phyloP scores from a whole-genome alignment of 1,140 invertebrate species.

The Diuraphis noxia region DNA sequence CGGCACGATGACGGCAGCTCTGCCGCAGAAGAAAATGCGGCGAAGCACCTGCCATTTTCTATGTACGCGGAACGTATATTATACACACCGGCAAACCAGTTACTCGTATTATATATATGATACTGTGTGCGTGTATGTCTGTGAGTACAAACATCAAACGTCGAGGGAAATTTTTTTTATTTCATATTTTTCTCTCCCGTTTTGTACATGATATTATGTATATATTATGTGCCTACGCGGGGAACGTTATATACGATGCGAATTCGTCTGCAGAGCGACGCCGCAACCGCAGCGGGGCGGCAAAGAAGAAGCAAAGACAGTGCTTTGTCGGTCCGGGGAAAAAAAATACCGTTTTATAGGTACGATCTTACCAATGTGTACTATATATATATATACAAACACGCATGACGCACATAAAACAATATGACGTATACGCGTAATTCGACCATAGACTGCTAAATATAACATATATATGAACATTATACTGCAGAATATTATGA shows the following conservation, averaged over 20 bases:
- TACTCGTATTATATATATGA: background rate
- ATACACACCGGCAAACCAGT: conserved; percentile 31
- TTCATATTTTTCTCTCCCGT: conserved; percentile 4
- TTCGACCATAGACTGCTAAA: background rate
- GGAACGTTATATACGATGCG: background rate
- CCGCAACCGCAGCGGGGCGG: too few species aligned
- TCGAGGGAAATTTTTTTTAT: background rate
- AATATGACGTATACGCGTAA: background rate
- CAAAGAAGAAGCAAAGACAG: background rate
- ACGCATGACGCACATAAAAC: background rate
- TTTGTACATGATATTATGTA: background rate
- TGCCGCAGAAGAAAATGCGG: conserved; percentile 18
- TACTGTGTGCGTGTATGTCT: background rate
- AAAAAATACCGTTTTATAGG: conserved; percentile 32
- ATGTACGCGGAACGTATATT: background rate
- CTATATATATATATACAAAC: background rate
- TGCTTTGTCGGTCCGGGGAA: background rate
- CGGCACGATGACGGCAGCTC: background rate
- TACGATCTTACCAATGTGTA: conserved; percentile 6
- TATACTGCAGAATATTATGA: background rate
- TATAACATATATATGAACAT: background rate
- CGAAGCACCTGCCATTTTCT: conserved; percentile 52
- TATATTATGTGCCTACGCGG: background rate
- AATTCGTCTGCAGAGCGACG: background rate
- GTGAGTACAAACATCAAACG: background rate